Conservation (phyloP, 2,888 invertebrate species). For the Sphinx pinastri region DNA sequence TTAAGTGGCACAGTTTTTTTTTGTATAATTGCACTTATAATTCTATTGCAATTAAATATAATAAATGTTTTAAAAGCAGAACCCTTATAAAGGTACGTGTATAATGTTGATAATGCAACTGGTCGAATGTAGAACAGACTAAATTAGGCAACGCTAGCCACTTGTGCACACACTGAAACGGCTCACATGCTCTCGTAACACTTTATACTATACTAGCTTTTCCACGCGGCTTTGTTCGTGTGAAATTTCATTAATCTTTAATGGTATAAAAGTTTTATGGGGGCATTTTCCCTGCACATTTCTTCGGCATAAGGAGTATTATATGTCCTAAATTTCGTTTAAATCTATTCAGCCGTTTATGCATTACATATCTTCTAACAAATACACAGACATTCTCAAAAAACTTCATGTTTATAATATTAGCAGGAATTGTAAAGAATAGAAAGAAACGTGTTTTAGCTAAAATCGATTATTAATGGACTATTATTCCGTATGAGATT, state of each 20-base stretch:
- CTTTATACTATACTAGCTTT: neutral
- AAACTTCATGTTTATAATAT: too few species aligned
- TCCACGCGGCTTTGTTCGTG: neutral
- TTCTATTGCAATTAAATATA: neutral
- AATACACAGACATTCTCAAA: too few species aligned
- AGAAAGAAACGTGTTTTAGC: slow-evolving; percentile 17
- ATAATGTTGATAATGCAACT: slow-evolving; percentile 9
- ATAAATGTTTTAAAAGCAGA: neutral
- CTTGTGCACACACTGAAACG: slow-evolving; percentile 26
- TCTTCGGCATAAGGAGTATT: too few species aligned
- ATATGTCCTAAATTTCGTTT: too few species aligned
- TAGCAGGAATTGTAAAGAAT: neutral
- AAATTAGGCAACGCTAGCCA: slow-evolving; percentile 27
- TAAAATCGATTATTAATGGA: slow-evolving; percentile 17
- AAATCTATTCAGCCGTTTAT: too few species aligned
- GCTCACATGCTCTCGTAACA: slow-evolving; percentile 7
- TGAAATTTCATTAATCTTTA: too few species aligned
- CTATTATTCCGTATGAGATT: slow-evolving; percentile 5
- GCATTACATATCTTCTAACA: too few species aligned
- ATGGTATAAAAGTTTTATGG: too few species aligned
- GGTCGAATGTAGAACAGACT: slow-evolving; percentile 16
- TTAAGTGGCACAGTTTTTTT: too few species aligned
- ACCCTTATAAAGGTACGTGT: neutral
- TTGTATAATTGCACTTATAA: too few species aligned
- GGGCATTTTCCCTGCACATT: too few species aligned